Percentiles rank a stretch among this genome's conserved stretches.
phyloP scores from a whole-genome alignment of 2,113 vertebrate genomes.

The Athene noctua region DNA sequence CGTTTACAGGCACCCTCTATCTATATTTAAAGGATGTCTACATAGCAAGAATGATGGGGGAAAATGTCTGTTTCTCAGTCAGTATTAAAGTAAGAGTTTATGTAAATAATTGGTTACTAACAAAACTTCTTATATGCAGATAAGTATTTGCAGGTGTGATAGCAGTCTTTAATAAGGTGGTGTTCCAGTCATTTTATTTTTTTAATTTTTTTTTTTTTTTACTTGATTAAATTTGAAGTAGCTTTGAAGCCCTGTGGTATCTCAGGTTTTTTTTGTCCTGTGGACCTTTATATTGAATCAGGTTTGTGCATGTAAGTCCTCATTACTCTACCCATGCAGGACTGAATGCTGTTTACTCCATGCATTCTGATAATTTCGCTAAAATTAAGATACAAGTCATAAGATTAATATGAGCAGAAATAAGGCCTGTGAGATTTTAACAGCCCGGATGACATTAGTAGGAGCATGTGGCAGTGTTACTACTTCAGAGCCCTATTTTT shows the following conservation, averaged over 20 bases:
- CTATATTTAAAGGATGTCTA: neutral
- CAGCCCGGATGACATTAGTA: neutral
- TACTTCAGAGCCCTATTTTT: neutral
- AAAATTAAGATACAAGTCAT: neutral
- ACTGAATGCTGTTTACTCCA: slow-evolving; percentile 1
- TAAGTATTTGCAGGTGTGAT: neutral
- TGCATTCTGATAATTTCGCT: neutral
- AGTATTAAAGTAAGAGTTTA: neutral
- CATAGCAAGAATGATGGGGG: neutral
- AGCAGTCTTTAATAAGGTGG: neutral
- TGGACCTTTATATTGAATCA: neutral
- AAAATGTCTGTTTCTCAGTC: neutral
- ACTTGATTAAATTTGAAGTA: neutral
- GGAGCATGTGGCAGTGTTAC: neutral
- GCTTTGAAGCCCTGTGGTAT: neutral
- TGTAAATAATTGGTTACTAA: neutral
- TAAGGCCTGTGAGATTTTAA: neutral
- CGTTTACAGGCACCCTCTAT: neutral
- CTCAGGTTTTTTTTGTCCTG: neutral
- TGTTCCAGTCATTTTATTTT: neutral
- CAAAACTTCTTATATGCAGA: neutral
- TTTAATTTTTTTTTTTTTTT: neutral
- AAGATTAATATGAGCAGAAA: neutral
- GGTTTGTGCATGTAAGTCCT: neutral
- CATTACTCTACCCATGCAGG: neutral